A percentile compares a stretch with the other conserved stretches of the same genome.
Conservation (phyloP, 2,888 invertebrate genomes). For the Laspeyria flexula region DNA sequence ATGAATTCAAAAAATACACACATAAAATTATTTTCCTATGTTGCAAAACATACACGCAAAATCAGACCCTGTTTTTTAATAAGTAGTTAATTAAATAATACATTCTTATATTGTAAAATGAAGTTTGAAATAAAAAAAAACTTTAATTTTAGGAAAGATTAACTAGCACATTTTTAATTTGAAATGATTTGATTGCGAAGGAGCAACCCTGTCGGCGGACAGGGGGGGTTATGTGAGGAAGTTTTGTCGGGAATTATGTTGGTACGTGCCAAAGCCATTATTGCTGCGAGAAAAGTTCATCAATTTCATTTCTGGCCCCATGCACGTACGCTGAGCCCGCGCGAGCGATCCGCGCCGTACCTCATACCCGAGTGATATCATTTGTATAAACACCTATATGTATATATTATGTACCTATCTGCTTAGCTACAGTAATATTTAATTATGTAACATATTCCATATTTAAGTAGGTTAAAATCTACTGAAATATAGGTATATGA, state of each 20-base stretch:
- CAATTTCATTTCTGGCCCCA: slow-evolving; percentile 84
- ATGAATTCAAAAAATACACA: no score
- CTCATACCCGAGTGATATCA: slow-evolving; percentile 36
- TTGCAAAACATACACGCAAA: no score
- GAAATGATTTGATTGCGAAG: slow-evolving; percentile 8
- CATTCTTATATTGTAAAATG: no score
- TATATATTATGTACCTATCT: neutral
- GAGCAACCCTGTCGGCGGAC: slow-evolving; percentile 68
- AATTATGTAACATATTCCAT: neutral
- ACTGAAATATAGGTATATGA: no score
- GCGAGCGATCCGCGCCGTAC: slow-evolving; percentile 24
- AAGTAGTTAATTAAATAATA: no score
- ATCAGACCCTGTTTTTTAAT: no score
- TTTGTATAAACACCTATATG: neutral
- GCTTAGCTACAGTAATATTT: neutral
- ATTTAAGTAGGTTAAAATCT: no score
- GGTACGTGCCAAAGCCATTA: slow-evolving; percentile 87
- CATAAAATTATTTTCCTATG: no score
- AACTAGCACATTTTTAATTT: no score
- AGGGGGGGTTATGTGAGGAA: slow-evolving; percentile 73
- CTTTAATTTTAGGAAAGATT: no score
- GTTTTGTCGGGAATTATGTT: slow-evolving; percentile 85
- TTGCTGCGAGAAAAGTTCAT: slow-evolving; percentile 86
- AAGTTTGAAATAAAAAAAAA: no score
- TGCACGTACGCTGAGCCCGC: slow-evolving; percentile 41